Evolutionary conservation across 1,140 invertebrate genomes (phyloP).

Genomic region (Euschistus heros): DNA sequence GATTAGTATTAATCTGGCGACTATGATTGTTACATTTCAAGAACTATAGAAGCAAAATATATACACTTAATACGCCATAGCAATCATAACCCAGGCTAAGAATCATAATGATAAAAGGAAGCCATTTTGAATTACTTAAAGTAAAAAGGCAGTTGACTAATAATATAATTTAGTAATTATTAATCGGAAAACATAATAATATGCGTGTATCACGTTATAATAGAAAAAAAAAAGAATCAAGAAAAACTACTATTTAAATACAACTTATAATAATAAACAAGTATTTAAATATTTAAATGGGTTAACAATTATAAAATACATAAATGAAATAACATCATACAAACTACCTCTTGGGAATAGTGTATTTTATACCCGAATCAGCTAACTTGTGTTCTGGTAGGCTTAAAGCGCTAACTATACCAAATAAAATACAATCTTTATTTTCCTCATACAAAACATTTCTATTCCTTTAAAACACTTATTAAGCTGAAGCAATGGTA

Average conservation of each 20-base stretch:
- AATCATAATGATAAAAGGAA: too few species aligned
- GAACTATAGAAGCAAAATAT: conserved; percentile 3
- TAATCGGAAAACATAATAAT: conserved; percentile 1
- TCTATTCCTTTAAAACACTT: background rate
- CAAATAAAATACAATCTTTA: background rate
- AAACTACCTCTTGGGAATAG: conserved; percentile 6
- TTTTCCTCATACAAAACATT: background rate
- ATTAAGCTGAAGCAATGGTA: background rate
- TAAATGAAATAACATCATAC: conserved; percentile 2
- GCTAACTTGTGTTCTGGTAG: conserved; percentile 20
- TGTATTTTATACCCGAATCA: conserved; percentile 16
- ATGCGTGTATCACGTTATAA: conserved; percentile 5
- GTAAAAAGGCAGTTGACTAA: too few species aligned
- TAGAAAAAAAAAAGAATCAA: background rate
- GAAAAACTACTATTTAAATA: background rate
- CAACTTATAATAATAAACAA: conserved; percentile 6
- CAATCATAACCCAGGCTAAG: background rate
- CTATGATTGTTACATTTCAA: conserved; percentile 4
- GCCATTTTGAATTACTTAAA: too few species aligned
- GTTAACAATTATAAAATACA: conserved; percentile 19
- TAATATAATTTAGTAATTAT: too few species aligned
- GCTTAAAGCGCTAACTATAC: conserved; percentile 1
- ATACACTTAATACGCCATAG: conserved; percentile 1
- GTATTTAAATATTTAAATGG: conserved; percentile 15
- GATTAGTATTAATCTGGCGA: background rate